A percentile compares a stretch with the other conserved stretches of the same genome.
phyloP scores from a whole-genome alignment of 2,888 invertebrate genomes.

The Chaitophorus viminalis region DNA sequence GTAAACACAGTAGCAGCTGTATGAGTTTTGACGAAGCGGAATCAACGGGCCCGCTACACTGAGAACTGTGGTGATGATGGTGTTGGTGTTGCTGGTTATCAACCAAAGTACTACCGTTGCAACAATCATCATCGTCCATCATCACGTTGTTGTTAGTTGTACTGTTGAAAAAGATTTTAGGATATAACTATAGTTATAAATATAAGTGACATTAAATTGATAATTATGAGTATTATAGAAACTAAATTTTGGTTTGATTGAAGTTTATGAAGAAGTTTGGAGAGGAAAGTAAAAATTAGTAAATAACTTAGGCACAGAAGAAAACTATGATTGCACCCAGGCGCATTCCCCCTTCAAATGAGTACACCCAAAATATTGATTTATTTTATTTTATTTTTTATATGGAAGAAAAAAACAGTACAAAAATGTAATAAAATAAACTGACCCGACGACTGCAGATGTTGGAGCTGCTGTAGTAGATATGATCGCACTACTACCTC shows the following conservation, averaged over 20 bases:
- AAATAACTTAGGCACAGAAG: too few relatives aligned
- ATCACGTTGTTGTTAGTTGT: background rate
- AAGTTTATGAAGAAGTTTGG: too few relatives aligned
- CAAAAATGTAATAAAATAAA: too few relatives aligned
- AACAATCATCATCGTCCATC: constrained; percentile 8
- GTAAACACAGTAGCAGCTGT: constrained; percentile 83
- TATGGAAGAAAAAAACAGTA: too few relatives aligned
- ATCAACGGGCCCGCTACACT: background rate
- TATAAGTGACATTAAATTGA: too few relatives aligned
- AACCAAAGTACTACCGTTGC: background rate
- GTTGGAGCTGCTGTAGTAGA: background rate
- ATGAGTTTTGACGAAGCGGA: constrained; percentile 20
- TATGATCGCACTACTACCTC: background rate
- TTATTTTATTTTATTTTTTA: too few relatives aligned
- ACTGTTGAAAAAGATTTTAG: background rate
- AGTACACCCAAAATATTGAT: too few relatives aligned
- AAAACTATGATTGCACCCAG: too few relatives aligned
- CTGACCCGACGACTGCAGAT: constrained; percentile 11
- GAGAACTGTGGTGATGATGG: background rate
- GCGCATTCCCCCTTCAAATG: too few relatives aligned
- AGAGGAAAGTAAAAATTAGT: too few relatives aligned
- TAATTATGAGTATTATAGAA: too few relatives aligned
- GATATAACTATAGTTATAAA: background rate
- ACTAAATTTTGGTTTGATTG: too few relatives aligned
- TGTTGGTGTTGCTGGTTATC: background rate